These are phyloP conservation scores for Ranitomeya imitator DNA, from an alignment of 2,113 vertebrate species.

Conservation along the genomic window DNA sequence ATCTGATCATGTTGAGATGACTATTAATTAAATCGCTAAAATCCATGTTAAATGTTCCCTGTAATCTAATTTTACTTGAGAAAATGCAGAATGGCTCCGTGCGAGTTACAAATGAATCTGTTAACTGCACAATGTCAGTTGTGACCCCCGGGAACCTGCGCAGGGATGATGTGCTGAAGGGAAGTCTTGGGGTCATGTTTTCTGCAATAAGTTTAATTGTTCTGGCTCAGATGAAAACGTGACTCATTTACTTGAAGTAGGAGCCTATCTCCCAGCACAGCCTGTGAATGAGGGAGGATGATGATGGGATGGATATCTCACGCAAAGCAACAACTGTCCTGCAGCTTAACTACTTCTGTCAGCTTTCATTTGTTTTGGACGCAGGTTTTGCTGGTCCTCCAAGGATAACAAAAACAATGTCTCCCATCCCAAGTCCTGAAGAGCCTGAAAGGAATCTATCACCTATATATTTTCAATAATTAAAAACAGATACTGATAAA, in stretches of 20 bases:
- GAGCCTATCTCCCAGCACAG: slow-evolving; percentile 76
- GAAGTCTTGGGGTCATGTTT: slow-evolving; percentile 78
- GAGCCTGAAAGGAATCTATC: slow-evolving; percentile 59
- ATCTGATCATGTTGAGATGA: slow-evolving; percentile 11
- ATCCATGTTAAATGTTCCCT: slow-evolving; percentile 16
- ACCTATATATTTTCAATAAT: too few species aligned
- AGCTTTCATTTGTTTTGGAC: slow-evolving; percentile 80
- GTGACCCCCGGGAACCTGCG: slow-evolving; percentile 71
- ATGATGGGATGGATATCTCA: slow-evolving; percentile 70
- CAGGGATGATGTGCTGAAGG: slow-evolving; percentile 77
- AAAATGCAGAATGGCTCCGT: slow-evolving; percentile 68
- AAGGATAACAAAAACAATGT: slow-evolving; percentile 75
- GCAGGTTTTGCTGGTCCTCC: slow-evolving; percentile 69
- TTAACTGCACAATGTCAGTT: slow-evolving; percentile 78
- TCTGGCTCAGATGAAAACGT: slow-evolving; percentile 76
- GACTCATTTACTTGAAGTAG: slow-evolving; percentile 78
- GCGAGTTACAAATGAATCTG: slow-evolving; percentile 71
- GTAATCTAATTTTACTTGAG: slow-evolving; percentile 65
- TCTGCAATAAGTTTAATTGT: slow-evolving; percentile 81
- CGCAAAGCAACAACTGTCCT: slow-evolving; percentile 66
- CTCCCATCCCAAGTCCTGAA: slow-evolving; percentile 70
- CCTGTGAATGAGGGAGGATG: slow-evolving; percentile 73
- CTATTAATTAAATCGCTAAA: slow-evolving; percentile 16
- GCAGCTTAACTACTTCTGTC: slow-evolving; percentile 80
- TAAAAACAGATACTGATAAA: too few species aligned